phyloP scores from a whole-genome alignment of 2,888 invertebrate genomes.

The Dryobotodes eremita region DNA sequence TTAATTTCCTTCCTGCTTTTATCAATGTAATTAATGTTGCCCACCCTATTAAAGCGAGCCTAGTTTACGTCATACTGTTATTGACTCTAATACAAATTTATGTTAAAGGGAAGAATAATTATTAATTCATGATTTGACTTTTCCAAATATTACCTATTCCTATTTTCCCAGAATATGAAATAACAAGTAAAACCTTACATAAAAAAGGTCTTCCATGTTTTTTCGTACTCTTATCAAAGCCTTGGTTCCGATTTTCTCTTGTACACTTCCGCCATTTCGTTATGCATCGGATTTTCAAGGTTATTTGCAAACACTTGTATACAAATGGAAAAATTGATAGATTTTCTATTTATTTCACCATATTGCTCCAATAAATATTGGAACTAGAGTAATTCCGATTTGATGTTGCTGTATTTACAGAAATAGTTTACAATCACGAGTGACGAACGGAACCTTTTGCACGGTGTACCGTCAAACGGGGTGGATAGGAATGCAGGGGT shows the following conservation, averaged over 20 bases:
- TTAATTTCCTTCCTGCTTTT: constrained; percentile 33
- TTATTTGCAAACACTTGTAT: not conserved
- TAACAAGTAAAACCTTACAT: too few relatives aligned
- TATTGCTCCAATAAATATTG: not conserved
- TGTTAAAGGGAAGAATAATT: too few relatives aligned
- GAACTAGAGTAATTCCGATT: not conserved
- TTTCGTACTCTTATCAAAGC: constrained; percentile 40
- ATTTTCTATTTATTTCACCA: not conserved
- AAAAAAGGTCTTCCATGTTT: constrained; percentile 18
- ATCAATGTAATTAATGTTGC: constrained; percentile 4
- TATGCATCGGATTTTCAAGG: constrained; percentile 42
- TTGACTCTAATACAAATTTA: not conserved
- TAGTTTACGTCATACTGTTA: constrained; percentile 3
- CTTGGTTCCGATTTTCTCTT: constrained; percentile 50
- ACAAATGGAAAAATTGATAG: not conserved
- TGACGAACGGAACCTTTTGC: not conserved
- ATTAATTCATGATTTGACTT: not conserved
- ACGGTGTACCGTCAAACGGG: too few relatives aligned
- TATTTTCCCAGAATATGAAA: not conserved
- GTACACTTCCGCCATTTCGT: constrained; percentile 47
- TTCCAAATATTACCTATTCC: not conserved
- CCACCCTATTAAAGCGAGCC: not conserved
- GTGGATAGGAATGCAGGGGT: too few relatives aligned
- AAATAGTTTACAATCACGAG: not conserved
- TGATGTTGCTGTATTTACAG: not conserved